Percentiles rank a stretch among this genome's conserved stretches.
Conservation (phyloP, 2,888 invertebrate genomes). For the Periphyllus acericola region DNA sequence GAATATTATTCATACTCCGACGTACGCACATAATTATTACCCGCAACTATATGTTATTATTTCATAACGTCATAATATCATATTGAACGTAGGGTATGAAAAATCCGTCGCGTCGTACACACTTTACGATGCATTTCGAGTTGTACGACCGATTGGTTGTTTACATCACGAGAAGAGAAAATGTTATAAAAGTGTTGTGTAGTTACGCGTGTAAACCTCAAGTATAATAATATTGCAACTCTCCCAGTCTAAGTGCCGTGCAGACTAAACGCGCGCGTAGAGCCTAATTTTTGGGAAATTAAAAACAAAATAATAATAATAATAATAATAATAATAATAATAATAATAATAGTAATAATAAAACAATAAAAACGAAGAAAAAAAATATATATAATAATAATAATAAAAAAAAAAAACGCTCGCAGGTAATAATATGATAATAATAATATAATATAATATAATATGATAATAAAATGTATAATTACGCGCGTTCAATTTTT, state of each 20-base stretch:
- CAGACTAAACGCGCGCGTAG: conserved; percentile 33
- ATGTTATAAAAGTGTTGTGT: neutral
- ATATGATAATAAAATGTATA: neutral
- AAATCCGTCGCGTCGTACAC: too few species aligned
- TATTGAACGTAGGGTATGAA: neutral
- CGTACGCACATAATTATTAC: neutral
- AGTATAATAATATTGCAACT: conserved; percentile 45
- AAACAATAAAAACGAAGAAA: conserved; percentile 25
- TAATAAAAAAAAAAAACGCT: conserved; percentile 5
- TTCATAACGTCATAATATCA: neutral
- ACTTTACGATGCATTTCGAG: neutral
- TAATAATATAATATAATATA: neutral
- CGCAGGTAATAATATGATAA: neutral
- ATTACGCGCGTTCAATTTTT: neutral
- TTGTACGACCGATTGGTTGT: conserved; percentile 8
- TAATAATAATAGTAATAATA: conserved; percentile 38
- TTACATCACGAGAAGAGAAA: neutral
- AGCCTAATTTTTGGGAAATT: conserved; percentile 22
- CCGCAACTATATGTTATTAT: neutral
- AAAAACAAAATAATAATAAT: conserved; percentile 24
- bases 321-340: conserved; percentile 37
- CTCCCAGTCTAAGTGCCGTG: conserved; percentile 46
- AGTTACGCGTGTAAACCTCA: neutral
- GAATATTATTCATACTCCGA: neutral
- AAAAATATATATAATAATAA: conserved; percentile 32